Evolutionary conservation across 1,140 invertebrate genomes (phyloP).

Genomic region (Tetramorium simillimum): DNA sequence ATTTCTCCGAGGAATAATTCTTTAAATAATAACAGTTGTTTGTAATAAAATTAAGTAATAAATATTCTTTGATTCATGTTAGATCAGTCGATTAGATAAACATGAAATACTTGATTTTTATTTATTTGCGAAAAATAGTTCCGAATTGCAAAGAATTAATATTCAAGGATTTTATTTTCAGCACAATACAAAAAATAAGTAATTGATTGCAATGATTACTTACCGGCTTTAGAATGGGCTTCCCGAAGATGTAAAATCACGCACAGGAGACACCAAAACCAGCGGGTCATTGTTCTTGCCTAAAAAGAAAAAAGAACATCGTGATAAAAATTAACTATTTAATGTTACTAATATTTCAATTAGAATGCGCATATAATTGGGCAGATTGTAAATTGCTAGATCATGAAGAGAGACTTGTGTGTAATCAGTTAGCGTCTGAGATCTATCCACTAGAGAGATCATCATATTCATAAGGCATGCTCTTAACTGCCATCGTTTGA

Average conservation of each 20-base stretch:
- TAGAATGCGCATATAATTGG: not conserved
- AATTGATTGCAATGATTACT: constrained; percentile 52
- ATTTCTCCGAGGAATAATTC: not conserved
- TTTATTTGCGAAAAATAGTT: not conserved
- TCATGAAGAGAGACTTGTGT: not conserved
- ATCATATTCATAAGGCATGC: constrained; percentile 45
- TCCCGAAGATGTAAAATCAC: constrained; percentile 71
- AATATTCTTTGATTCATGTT: not conserved
- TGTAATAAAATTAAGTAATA: no score
- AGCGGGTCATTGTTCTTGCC: constrained; percentile 74
- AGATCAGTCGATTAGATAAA: not conserved
- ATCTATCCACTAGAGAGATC: not conserved
- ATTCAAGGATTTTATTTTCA: not conserved
- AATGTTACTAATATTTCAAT: constrained; percentile 12
- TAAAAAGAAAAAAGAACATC: constrained; percentile 70
- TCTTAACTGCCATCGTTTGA: not conserved
- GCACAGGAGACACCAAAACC: constrained; percentile 76
- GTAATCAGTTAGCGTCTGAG: constrained; percentile 35
- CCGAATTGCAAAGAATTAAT: not conserved
- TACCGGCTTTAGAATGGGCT: constrained; percentile 78
- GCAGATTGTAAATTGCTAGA: constrained; percentile 2
- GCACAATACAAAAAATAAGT: not conserved
- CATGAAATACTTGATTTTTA: not conserved
- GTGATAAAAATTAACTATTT: not conserved
- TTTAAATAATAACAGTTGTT: not conserved